Evolutionary conservation across 2,888 invertebrate species (phyloP), one percentile per base, ranked within the genome.

Genomic region (Polymixis lichenea): DNA sequence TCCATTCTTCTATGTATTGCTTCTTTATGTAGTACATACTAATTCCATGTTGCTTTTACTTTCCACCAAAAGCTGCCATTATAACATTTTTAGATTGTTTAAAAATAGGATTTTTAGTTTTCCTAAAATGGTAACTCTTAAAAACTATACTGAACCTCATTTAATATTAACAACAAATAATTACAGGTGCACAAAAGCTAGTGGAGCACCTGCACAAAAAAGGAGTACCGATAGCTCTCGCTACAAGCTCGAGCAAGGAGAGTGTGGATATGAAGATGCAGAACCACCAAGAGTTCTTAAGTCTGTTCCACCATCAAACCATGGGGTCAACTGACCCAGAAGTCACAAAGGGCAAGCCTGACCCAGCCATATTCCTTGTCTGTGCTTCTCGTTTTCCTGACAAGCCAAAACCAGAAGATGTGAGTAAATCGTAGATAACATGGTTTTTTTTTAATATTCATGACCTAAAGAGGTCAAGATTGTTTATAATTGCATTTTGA

Each of bases 291-390:
- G 97, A 97, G 43, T 92, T 98, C 38, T 97, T 98, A 82, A 89
- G 93, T 2, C 90, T 97, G 28, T 98, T 98, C 90, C 94, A 97
- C 88, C 98, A 98, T 90, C 96, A 97, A 61, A 98, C 99, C 0
- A 97, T 98, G 89, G 98, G 98, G 0, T 98, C 98, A 25, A 97
- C 97, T 32, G 99, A 99, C 93, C 98, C 98, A 0, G 98, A 98
- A 83, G 98, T 99, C 0, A 98, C 97, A 83, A 95, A 97, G 72
- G 98, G 99, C 6, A 99, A 99, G 95, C 99, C 99, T 13, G 97
- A 97, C 62, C 99, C 99, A 0, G 98, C 98, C 89, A 98, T 98
- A 88, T 99, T 98, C 92, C 93, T 98, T 43, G 97, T 98, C 15
- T 98, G 98, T 89, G 98, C 98, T 0, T 96, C 96, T 49, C 96